A percentile compares a stretch with the other conserved stretches of the same genome.
These are phyloP conservation scores for Acromyrmex charruanus DNA, from an alignment of 1,140 invertebrate genomes.

Conservation along the genomic window DNA sequence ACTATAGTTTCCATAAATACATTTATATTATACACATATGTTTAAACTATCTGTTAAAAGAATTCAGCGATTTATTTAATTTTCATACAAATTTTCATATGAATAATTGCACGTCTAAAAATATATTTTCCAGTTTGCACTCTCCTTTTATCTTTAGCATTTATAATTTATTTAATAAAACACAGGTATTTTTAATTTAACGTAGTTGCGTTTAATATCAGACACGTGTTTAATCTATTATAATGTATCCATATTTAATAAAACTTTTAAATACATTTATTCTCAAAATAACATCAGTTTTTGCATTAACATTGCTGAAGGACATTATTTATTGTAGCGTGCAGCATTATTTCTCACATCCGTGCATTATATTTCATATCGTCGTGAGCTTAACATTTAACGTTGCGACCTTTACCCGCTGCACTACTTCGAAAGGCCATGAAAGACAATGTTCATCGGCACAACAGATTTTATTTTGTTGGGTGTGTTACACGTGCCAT, in stretches of 20 bases:
- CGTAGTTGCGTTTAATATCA: not conserved
- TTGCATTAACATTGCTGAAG: not conserved
- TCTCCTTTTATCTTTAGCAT: not conserved
- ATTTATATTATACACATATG: not conserved
- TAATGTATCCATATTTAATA: not conserved
- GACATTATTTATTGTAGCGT: not conserved
- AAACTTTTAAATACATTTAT: not conserved
- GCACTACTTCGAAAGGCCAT: slow-evolving; percentile 30
- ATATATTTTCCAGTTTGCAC: not conserved
- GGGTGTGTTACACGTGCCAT: slow-evolving; percentile 2
- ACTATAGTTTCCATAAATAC: not conserved
- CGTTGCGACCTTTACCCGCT: slow-evolving; percentile 50
- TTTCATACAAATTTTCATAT: not conserved
- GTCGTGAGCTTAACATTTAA: slow-evolving; percentile 29
- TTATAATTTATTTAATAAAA: slow-evolving; percentile 19
- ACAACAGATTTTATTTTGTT: not conserved
- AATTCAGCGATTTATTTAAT: not conserved
- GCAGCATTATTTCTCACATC: not conserved
- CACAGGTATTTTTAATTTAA: slow-evolving; percentile 16
- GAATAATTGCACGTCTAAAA: not conserved
- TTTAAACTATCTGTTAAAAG: not conserved
- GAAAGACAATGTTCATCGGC: slow-evolving; percentile 27
- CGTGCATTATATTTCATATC: slow-evolving; percentile 15
- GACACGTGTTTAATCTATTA: not conserved
- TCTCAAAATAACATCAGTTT: not conserved